phyloP scores from a whole-genome alignment of 1,140 invertebrate species.

The Pomacea maculata region DNA sequence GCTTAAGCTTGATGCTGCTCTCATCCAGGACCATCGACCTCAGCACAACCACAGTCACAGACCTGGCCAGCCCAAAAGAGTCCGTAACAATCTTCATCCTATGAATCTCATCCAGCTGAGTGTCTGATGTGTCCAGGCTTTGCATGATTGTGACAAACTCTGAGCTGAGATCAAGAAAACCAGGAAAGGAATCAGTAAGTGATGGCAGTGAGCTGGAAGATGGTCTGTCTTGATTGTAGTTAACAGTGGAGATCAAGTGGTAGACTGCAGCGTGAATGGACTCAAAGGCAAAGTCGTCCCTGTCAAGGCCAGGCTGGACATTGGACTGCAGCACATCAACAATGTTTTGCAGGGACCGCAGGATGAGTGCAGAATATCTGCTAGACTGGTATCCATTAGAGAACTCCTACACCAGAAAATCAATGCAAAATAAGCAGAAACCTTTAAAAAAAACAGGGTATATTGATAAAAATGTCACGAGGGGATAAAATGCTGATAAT shows the following conservation, averaged over 20 bases:
- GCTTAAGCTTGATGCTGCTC: slow-evolving; percentile 21
- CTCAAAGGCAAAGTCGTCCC: slow-evolving; percentile 34
- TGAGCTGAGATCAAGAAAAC: not conserved
- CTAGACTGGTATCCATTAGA: slow-evolving; percentile 40
- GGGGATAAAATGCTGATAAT: not conserved
- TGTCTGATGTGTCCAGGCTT: slow-evolving; percentile 5
- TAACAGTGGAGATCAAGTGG: slow-evolving; percentile 41
- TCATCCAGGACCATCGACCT: slow-evolving; percentile 34
- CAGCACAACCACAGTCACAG: slow-evolving; percentile 35
- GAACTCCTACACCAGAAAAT: slow-evolving; percentile 41
- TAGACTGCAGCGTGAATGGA: slow-evolving; percentile 35
- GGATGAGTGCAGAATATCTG: slow-evolving; percentile 32
- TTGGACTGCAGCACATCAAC: slow-evolving; percentile 26
- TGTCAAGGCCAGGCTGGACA: slow-evolving; percentile 32
- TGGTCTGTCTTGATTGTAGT: slow-evolving; percentile 11
- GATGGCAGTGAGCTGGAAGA: slow-evolving; percentile 15
- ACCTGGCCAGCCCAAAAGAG: slow-evolving; percentile 30
- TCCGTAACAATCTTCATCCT: slow-evolving; percentile 27
- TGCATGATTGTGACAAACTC: not conserved
- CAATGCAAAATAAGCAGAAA: not conserved
- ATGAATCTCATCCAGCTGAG: slow-evolving; percentile 24
- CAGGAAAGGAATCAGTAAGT: slow-evolving; percentile 3
- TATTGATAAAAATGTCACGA: not conserved
- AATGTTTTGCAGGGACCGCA: slow-evolving; percentile 31
- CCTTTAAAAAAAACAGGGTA: not conserved